Evolutionary conservation across 2,797 vertebrate genomes (phyloP).

Genomic region (Urocyon cinereoargenteus): DNA sequence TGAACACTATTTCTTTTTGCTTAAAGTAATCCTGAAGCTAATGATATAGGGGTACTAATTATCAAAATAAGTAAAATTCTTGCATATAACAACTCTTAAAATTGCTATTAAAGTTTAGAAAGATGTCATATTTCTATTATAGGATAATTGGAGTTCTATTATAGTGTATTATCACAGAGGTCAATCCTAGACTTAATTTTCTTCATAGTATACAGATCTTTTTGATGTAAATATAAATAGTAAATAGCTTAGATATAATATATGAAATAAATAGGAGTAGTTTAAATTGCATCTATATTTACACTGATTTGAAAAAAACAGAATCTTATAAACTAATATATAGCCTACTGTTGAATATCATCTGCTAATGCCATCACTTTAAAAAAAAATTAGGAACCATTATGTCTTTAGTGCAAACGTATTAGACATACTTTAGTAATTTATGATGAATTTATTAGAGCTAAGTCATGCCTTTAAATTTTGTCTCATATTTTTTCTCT

Average conservation of each 20-base stretch:
- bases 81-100: background rate
- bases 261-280: background rate
- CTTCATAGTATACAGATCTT: background rate
- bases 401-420: background rate
- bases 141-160: background rate
- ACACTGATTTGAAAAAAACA: background rate
- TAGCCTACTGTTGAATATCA: background rate
- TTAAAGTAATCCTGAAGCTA: background rate
- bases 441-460: background rate
- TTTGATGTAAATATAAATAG: background rate
- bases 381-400: background rate
- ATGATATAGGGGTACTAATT: background rate
- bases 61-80: background rate
- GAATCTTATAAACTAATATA: background rate
- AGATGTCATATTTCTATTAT: background rate
- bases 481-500: background rate
- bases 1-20: constrained; percentile 11
- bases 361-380: background rate
- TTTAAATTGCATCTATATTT: background rate
- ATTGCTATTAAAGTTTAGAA: background rate
- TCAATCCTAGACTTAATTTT: background rate
- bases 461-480: background rate
- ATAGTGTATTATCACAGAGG: background rate
- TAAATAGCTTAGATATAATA: background rate
- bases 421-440: background rate